Evolutionary conservation across 1,140 invertebrate genomes (phyloP), one percentile per base, ranked within the genome.

Genomic region (Heliconius himera): DNA sequence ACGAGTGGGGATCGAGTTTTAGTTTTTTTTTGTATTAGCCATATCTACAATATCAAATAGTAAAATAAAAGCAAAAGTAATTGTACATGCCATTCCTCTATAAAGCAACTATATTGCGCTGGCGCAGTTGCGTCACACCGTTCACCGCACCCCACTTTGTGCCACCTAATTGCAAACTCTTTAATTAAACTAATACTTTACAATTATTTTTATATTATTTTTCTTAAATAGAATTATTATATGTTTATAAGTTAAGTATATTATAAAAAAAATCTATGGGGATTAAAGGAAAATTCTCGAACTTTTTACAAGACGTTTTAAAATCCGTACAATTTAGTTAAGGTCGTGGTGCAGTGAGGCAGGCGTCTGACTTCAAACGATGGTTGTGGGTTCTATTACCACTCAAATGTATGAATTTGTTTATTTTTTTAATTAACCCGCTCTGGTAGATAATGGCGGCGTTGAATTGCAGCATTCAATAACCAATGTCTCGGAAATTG

Each of bases 51-150:
- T 66, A 66, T 9, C n/a, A 29, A 66, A 26, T 29, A 13, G 60
- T 66, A 2, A 66, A 66, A 66, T 16, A 9, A 66, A 66, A 66
- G 29, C 26, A 16, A 13, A 66, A 66, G 60, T 66, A 66, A 13
- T 26, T 3, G 13, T 22, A 60, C n/a, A 29, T 29, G 60, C 87
- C 89, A 91, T 77, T 84, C 60, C 74, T 49, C 16, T 9, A 6
- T 46, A 51, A 3, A 2, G 46, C 16, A 29, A 87, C 36, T 87
- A 84, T 78, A 87, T 83, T 76, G 77, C 84, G 84, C 79, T 36
- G 70, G 86, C 76, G 84, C 79, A 54, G 80, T 90, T 91, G 90
- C 90, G 81, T 90, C 90, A 91, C 80, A 82, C 89, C 91, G 87
- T 85, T 91, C 90, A 88, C 90, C 83, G 83, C 86, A 81, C 89